phyloP scores from a whole-genome alignment of 2,113 vertebrate species.

The Sinocyclocheilus grahami region DNA sequence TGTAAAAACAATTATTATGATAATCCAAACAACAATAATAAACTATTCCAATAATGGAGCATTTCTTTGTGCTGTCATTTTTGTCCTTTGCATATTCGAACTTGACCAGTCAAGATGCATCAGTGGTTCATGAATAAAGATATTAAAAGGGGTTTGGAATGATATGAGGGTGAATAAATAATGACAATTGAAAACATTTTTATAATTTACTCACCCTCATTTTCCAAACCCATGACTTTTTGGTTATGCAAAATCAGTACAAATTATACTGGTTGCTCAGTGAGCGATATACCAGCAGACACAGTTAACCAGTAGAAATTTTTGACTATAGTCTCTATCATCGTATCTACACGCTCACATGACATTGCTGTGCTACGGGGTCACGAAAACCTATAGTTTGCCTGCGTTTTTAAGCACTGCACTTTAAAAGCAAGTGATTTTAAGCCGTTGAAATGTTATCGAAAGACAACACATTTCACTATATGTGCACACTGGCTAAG shows the following conservation, averaged over 20 bases:
- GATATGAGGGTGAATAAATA: background rate
- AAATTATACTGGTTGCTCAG: background rate
- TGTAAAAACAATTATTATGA: constrained; percentile 73
- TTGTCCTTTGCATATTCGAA: background rate
- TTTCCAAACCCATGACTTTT: background rate
- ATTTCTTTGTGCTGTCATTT: constrained; percentile 38
- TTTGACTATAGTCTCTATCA: too few species aligned
- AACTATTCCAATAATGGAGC: constrained; percentile 77
- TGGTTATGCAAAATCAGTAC: background rate
- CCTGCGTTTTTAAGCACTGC: too few species aligned
- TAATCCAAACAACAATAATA: constrained; percentile 75
- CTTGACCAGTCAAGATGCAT: background rate
- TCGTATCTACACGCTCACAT: too few species aligned
- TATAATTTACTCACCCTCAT: background rate
- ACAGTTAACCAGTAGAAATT: too few species aligned
- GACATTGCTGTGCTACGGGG: too few species aligned
- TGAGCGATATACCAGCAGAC: too few species aligned
- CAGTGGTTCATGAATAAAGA: background rate
- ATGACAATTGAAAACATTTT: background rate
- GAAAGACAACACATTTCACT: too few species aligned
- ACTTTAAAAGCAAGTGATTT: too few species aligned
- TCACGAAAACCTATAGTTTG: too few species aligned
- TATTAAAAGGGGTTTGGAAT: background rate
- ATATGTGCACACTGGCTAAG: too few species aligned
- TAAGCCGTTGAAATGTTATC: too few species aligned